A percentile compares a stretch with the other conserved stretches of the same genome.
These are phyloP conservation scores for Athalia rosae DNA, from an alignment of 2,888 invertebrate genomes.

Conservation along the genomic window DNA sequence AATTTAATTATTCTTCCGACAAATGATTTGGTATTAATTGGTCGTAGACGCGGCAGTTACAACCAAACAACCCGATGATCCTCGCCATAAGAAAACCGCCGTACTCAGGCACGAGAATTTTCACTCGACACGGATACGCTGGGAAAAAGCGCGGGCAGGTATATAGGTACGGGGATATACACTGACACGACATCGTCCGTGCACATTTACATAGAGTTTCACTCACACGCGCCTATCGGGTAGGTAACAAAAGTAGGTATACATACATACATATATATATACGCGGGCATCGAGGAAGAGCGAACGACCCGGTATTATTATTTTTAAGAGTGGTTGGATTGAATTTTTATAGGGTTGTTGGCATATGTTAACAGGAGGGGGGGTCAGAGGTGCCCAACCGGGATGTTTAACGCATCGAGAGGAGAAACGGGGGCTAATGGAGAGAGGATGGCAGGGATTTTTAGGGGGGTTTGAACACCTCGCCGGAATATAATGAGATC, in stretches of 20 bases:
- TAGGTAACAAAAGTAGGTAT: background rate
- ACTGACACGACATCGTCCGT: no score
- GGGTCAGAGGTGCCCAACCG: constrained; percentile 61
- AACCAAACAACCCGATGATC: constrained; percentile 26
- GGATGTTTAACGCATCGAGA: background rate
- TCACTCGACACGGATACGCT: background rate
- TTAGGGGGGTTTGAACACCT: constrained; percentile 56
- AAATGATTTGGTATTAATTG: constrained; percentile 53
- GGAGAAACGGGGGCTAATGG: constrained; percentile 17
- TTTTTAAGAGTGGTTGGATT: constrained; percentile 67
- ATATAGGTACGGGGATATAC: background rate
- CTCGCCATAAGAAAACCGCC: constrained; percentile 5
- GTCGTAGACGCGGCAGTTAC: constrained; percentile 46
- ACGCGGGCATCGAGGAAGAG: background rate
- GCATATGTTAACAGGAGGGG: constrained; percentile 53
- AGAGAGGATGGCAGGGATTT: constrained; percentile 9
- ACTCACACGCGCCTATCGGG: background rate
- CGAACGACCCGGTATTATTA: constrained; percentile 63
- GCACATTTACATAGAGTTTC: no score
- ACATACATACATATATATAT: background rate
- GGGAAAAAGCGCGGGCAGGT: background rate
- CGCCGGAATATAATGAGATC: constrained; percentile 58
- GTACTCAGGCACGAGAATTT: constrained; percentile 13
- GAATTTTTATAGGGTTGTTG: constrained; percentile 68
- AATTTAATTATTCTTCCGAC: constrained; percentile 53